Evolutionary conservation across 2,113 vertebrate genomes (phyloP), one percentile per base, ranked within the genome.

Genomic region (Oriolus oriolus): DNA sequence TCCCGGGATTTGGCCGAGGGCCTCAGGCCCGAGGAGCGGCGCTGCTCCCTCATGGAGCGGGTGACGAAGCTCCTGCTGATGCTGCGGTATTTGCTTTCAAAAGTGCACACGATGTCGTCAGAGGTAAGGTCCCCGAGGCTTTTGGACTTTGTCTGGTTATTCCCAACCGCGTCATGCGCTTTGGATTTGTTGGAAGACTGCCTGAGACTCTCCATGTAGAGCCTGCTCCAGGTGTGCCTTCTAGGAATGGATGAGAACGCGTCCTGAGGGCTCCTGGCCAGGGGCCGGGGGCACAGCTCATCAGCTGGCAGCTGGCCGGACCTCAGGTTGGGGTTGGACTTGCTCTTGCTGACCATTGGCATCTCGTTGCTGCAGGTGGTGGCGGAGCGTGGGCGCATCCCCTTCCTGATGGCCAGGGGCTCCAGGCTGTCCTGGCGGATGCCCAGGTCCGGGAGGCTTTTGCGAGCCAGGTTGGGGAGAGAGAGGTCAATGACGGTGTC

Each of bases 41-140:
- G 97, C 90, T 97, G 98, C 33, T 98, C 98, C 65, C 98, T 95
- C 91, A 92, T 96, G 0, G 98, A 97, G 26, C 98, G 97, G 4
- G 98, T 96, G 57, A 99, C 97, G 30, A 99, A 99, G 93, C 98
- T 99, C 74, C 97, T 96, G 93, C 98, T 98, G 96, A 99, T 99
- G 97, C 98, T 99, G 89, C 98, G 98, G 95, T 99, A 98, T 91
- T 99, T 99, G 97, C 99, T 98, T 63, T 98, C 98, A 2, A 98
- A 98, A 79, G 98, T 97, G 90, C 99, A 98, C 30, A 96, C 96
- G 1, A 99, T 99, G 88, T 99, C 99, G 0, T 99, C 99, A 0
- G 99, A 99, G 4, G 99, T 99, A 54, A 99, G 98, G 93, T 99
- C 99, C 6, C 99, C 99, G 11, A 99, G 98, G 93, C 99, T 99